phyloP scores from a whole-genome alignment of 2,797 vertebrate species.

The Spheniscus humboldti region DNA sequence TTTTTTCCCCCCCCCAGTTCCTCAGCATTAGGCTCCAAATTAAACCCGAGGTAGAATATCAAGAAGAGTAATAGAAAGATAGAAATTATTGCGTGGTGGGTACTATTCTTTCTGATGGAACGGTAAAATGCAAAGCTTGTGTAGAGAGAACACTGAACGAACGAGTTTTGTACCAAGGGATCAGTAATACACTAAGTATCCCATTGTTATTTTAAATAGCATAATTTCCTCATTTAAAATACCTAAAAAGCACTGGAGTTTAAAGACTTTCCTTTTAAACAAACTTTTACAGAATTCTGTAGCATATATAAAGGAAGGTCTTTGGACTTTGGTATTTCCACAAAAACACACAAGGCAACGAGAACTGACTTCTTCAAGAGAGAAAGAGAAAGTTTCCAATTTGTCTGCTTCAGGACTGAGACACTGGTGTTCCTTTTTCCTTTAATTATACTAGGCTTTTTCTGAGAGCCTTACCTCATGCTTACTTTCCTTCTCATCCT shows the following conservation, averaged over 20 bases:
- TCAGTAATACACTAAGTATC: background rate
- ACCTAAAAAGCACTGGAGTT: background rate
- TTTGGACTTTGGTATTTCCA: background rate
- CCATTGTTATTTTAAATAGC: background rate
- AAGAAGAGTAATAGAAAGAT: background rate
- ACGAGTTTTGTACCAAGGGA: background rate
- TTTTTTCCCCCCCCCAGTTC: background rate
- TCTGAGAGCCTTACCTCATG: background rate
- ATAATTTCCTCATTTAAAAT: background rate
- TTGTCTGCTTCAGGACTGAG: background rate
- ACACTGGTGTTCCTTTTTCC: background rate
- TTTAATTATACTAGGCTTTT: background rate
- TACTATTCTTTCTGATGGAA: background rate
- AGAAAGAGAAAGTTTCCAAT: background rate
- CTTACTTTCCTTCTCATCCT: background rate
- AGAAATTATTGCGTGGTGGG: background rate
- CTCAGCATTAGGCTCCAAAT: constrained; percentile 18
- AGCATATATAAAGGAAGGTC: background rate
- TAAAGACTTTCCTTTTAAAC: background rate
- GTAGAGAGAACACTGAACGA: background rate
- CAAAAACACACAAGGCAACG: background rate
- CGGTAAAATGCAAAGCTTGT: background rate
- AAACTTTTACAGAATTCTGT: background rate
- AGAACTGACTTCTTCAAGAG: background rate
- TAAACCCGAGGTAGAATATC: background rate